phyloP scores from a whole-genome alignment of 2,113 vertebrate genomes.

The Phocoena phocoena region DNA sequence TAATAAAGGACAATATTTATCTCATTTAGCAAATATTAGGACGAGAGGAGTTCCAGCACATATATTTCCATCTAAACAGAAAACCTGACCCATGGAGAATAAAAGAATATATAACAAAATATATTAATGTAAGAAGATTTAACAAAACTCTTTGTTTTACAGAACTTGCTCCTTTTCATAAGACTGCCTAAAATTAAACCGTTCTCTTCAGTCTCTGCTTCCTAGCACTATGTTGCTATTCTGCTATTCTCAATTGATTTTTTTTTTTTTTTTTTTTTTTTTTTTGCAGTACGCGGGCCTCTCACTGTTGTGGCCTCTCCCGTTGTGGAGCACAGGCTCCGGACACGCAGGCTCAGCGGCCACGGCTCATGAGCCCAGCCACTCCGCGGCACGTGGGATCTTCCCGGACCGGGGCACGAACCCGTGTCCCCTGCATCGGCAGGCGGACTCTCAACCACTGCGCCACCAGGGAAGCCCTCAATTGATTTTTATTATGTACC shows the following conservation, averaged over 20 bases:
- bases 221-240: neutral
- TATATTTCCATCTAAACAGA: neutral
- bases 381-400: too few species aligned
- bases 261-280: too few species aligned
- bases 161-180: neutral
- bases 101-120: neutral
- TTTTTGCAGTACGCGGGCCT: too few species aligned
- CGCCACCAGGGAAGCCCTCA: neutral
- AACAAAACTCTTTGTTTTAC: neutral
- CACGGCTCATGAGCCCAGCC: too few species aligned
- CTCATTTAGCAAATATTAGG: neutral
- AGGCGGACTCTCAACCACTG: too few species aligned
- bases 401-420: too few species aligned
- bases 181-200: neutral
- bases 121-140: too few species aligned
- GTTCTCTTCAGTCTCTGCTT: neutral
- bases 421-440: too few species aligned
- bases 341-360: too few species aligned
- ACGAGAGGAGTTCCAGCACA: neutral
- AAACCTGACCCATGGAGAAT: neutral
- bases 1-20: neutral
- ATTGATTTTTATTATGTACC: neutral
- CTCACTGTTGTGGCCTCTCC: too few species aligned
- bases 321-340: too few species aligned
- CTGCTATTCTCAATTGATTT: neutral